Evolutionary conservation across 2,888 invertebrate species (phyloP).

Genomic region (Nasonovia ribisnigri): DNA sequence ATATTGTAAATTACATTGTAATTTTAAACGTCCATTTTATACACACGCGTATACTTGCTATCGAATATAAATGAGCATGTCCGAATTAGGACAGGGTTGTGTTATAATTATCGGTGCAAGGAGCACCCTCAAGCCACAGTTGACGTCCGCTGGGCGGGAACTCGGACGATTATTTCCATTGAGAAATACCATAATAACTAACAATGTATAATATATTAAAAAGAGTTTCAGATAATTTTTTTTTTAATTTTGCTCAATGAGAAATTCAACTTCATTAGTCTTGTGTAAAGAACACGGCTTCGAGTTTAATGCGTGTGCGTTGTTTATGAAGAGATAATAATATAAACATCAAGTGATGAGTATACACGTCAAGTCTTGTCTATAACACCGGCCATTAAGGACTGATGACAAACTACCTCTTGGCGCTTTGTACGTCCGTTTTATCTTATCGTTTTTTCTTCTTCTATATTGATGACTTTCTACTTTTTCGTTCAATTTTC

Average conservation of each 20-base stretch:
- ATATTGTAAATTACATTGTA: slow-evolving; percentile 40
- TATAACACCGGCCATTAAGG: slow-evolving; percentile 54
- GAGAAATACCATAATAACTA: neutral
- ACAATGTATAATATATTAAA: slow-evolving; percentile 38
- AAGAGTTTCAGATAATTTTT: slow-evolving; percentile 44
- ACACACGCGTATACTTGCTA: slow-evolving; percentile 15
- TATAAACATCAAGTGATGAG: slow-evolving; percentile 58
- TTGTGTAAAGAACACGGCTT: neutral
- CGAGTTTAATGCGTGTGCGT: neutral
- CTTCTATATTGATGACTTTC: slow-evolving; percentile 3
- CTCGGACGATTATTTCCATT: slow-evolving; percentile 26
- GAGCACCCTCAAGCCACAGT: slow-evolving; percentile 44
- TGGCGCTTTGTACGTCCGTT: slow-evolving; percentile 46
- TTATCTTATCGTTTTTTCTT: slow-evolving; percentile 36
- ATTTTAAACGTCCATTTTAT: slow-evolving; percentile 44
- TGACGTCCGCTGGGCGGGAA: slow-evolving; percentile 52
- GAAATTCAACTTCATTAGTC: slow-evolving; percentile 57
- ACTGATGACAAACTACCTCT: slow-evolving; percentile 59
- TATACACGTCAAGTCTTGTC: slow-evolving; percentile 52
- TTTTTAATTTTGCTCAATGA: slow-evolving; percentile 17
- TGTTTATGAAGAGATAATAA: slow-evolving; percentile 29
- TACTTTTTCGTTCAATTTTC: neutral
- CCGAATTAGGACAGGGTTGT: slow-evolving; percentile 52
- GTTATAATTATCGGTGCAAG: slow-evolving; percentile 53
- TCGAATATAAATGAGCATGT: slow-evolving; percentile 42